phyloP scores from a whole-genome alignment of 1,140 invertebrate genomes.

The Pectinophora gossypiella region DNA sequence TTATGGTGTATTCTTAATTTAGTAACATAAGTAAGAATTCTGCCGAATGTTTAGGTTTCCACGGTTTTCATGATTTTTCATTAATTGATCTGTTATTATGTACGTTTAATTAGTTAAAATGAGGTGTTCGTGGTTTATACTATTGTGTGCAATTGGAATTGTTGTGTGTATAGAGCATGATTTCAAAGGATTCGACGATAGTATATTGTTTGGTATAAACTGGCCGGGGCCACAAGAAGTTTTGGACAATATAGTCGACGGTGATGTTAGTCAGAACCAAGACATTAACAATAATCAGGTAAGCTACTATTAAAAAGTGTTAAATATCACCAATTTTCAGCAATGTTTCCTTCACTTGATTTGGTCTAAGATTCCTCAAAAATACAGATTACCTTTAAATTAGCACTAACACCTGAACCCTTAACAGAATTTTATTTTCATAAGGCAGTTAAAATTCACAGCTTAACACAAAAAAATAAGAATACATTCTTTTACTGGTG shows the following conservation, averaged over 20 bases:
- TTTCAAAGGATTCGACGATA: conserved; percentile 88
- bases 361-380: too few relatives aligned
- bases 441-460: too few relatives aligned
- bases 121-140: conserved; percentile 25
- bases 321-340: too few relatives aligned
- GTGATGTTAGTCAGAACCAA: conserved; percentile 10
- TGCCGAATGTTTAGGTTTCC: background rate
- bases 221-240: conserved; percentile 81
- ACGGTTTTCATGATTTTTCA: conserved; percentile 5
- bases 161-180: conserved; percentile 69
- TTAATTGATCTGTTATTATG: background rate
- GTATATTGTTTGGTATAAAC: conserved; percentile 86
- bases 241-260: conserved; percentile 51
- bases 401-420: too few relatives aligned
- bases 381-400: too few relatives aligned
- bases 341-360: too few relatives aligned
- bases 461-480: too few relatives aligned
- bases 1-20: background rate
- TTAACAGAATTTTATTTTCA: too few relatives aligned
- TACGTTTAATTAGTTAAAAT: conserved; percentile 20
- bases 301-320: too few relatives aligned
- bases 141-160: conserved; percentile 33
- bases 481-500: too few relatives aligned
- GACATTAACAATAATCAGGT: background rate
- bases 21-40: background rate